These are phyloP conservation scores for Orthonevra nobilis DNA, from an alignment of 2,888 invertebrate species.

Conservation along the genomic window DNA sequence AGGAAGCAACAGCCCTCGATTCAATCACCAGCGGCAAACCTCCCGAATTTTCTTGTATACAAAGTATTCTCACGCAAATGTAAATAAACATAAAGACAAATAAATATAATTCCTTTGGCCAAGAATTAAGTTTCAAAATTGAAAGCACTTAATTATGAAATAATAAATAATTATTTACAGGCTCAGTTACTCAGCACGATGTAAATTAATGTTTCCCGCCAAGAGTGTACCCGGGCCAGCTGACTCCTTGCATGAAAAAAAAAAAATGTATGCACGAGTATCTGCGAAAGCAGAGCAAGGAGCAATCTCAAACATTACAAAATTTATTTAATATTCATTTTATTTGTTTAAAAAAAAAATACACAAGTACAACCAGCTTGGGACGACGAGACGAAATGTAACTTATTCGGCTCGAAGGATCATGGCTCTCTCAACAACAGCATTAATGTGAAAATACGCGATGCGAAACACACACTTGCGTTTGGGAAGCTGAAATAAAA, in stretches of 20 bases:
- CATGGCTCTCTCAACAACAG: conserved; percentile 40
- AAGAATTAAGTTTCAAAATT: conserved; percentile 27
- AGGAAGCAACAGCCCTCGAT: too few relatives aligned
- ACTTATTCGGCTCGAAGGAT: conserved; percentile 44
- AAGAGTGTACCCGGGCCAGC: not conserved
- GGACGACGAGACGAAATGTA: conserved; percentile 37
- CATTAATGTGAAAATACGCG: conserved; percentile 42
- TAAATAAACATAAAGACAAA: too few relatives aligned
- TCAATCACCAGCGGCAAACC: too few relatives aligned
- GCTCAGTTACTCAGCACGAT: conserved; percentile 34
- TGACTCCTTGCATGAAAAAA: not conserved
- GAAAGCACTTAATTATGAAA: conserved; percentile 50
- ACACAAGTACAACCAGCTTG: conserved; percentile 20
- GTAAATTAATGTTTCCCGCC: conserved; percentile 26
- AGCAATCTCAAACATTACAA: conserved; percentile 12
- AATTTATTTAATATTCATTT: conserved; percentile 59
- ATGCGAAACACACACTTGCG: too few relatives aligned
- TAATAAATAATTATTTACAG: conserved; percentile 51
- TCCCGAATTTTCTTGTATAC: too few relatives aligned
- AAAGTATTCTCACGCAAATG: too few relatives aligned
- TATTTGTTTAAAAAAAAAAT: conserved; percentile 29
- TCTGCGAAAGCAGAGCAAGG: not conserved
- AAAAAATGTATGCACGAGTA: not conserved
- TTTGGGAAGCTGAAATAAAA: too few relatives aligned
- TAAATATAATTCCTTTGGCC: conserved; percentile 15